A percentile compares a stretch with the other conserved stretches of the same genome.
Conservation (phyloP, 2,797 vertebrate genomes). For the Garrulus glandarius region DNA sequence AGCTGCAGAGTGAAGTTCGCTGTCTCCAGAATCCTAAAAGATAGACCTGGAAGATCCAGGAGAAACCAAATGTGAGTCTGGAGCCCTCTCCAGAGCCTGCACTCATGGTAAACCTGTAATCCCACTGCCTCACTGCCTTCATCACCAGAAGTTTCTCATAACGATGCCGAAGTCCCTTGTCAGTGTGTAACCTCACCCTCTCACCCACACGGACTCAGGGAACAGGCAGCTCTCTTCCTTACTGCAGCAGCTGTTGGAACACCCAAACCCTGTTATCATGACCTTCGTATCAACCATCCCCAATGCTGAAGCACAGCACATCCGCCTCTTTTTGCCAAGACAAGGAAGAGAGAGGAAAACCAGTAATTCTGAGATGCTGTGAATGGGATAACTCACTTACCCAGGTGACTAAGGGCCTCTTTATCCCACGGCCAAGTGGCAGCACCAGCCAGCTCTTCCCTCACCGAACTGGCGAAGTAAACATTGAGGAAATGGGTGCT, state of each 20-base stretch:
- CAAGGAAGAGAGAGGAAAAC: not conserved
- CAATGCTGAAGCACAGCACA: not conserved
- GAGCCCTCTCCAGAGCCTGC: not conserved
- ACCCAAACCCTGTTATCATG: not conserved
- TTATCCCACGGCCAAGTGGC: slow-evolving; percentile 99
- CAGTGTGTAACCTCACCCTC: not conserved
- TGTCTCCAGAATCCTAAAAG: not conserved
- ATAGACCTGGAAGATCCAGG: not conserved
- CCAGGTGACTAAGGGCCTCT: slow-evolving; percentile 90
- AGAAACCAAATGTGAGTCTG: not conserved
- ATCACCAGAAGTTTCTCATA: not conserved
- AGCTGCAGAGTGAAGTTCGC: not conserved
- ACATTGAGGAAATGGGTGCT: slow-evolving; percentile 89
- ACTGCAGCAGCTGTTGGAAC: not conserved
- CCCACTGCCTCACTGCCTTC: not conserved
- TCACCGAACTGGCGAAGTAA: slow-evolving; percentile 92
- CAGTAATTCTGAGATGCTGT: not conserved
- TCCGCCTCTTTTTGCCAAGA: not conserved
- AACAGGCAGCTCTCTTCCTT: not conserved
- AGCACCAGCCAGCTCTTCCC: slow-evolving; percentile 91
- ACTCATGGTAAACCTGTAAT: not conserved
- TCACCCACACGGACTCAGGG: fast-evolving
- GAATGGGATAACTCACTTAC: slow-evolving; percentile 70
- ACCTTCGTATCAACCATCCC: not conserved
- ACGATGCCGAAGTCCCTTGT: not conserved